A percentile compares a stretch with the other conserved stretches of the same genome.
phyloP scores from a whole-genome alignment of 2,113 vertebrate genomes.

The Centropus unirufus region DNA sequence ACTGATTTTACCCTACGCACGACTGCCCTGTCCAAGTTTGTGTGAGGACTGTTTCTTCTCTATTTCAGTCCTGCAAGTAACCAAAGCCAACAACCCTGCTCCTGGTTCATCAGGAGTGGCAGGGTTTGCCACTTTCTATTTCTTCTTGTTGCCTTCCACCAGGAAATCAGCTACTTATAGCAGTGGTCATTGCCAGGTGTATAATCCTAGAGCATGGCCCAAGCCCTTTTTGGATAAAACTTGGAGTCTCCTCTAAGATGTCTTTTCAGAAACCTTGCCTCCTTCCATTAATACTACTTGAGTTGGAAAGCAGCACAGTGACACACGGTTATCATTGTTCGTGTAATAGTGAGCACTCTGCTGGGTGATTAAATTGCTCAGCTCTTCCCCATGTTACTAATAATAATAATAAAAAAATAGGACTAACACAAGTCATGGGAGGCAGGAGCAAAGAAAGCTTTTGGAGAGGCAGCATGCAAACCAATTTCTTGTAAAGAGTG shows the following conservation, averaged over 20 bases:
- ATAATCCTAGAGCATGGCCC: background rate
- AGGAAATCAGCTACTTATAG: background rate
- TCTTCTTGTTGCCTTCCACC: background rate
- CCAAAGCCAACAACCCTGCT: background rate
- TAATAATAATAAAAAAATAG: background rate
- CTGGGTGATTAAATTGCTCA: background rate
- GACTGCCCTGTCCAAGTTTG: background rate
- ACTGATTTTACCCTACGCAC: rapidly evolving
- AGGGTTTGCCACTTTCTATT: background rate
- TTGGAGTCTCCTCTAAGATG: background rate
- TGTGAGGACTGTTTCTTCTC: rapidly evolving
- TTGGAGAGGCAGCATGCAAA: background rate
- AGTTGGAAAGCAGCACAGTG: background rate
- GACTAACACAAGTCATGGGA: background rate
- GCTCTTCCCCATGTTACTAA: background rate
- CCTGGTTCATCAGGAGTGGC: background rate
- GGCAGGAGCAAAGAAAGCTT: background rate
- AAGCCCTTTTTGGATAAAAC: background rate
- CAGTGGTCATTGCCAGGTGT: rapidly evolving
- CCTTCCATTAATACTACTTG: background rate
- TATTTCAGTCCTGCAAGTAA: background rate
- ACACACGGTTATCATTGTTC: background rate
- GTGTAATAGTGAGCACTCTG: background rate
- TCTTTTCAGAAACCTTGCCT: background rate
- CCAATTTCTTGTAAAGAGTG: background rate